These are phyloP conservation scores for Loxodonta africana DNA, from an alignment of 2,113 vertebrate genomes.

Conservation along the genomic window DNA sequence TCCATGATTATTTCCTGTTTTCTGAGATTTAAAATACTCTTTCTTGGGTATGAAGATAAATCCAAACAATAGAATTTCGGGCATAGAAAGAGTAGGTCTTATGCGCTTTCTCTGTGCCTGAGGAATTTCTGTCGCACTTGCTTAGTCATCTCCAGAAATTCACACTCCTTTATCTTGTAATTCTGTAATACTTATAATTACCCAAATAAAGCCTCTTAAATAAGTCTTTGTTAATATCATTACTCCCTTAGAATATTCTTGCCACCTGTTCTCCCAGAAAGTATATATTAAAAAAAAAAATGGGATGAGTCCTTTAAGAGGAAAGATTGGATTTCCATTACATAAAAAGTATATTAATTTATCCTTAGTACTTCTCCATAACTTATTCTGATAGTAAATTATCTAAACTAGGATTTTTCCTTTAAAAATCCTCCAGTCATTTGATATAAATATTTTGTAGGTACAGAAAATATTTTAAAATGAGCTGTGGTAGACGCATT, in stretches of 20 bases:
- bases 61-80: not conserved
- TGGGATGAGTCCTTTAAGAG: not conserved
- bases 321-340: not conserved
- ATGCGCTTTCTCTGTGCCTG: not conserved
- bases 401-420: slow-evolving; percentile 32
- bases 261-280: not conserved
- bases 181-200: slow-evolving; percentile 12
- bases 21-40: slow-evolving; percentile 24
- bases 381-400: slow-evolving; percentile 39
- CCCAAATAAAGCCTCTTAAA: not conserved
- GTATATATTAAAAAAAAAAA: not conserved
- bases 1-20: not conserved
- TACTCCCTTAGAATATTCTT: slow-evolving; percentile 3
- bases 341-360: not conserved
- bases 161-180: not conserved
- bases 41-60: not conserved
- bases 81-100: not conserved
- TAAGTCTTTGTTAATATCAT: not conserved
- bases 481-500: not conserved
- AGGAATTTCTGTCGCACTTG: not conserved
- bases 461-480: not conserved
- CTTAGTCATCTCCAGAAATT: not conserved
- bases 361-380: not conserved
- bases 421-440: slow-evolving; percentile 8
- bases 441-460: not conserved